A percentile compares a stretch with the other conserved stretches of the same genome.
Evolutionary conservation across 2,888 invertebrate species (phyloP).

Genomic region (Geophilus truncorum): DNA sequence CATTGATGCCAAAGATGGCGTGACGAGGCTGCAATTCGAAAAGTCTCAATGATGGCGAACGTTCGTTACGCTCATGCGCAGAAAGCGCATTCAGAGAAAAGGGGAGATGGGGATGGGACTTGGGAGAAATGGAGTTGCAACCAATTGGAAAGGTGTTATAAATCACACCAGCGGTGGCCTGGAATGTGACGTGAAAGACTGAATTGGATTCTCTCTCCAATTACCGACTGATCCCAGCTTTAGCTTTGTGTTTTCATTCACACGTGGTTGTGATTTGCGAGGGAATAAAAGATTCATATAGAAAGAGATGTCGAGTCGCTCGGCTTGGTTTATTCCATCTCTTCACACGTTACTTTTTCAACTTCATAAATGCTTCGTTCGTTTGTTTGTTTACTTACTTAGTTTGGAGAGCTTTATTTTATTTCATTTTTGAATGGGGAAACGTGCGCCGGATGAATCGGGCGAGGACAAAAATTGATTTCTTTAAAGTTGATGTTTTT

Average conservation of each 20-base stretch:
- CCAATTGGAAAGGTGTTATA: constrained; percentile 8
- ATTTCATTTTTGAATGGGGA: too few relatives aligned
- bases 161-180: background rate
- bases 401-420: too few relatives aligned
- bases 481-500: too few relatives aligned
- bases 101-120: background rate
- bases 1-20: background rate
- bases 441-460: too few relatives aligned
- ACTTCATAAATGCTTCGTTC: too few relatives aligned
- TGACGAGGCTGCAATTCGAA: background rate
- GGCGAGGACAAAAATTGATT: too few relatives aligned
- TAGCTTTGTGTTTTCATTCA: background rate
- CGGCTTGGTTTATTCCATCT: background rate
- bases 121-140: too few relatives aligned
- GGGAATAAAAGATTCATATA: background rate
- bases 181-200: background rate
- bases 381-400: too few relatives aligned
- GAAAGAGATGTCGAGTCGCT: background rate
- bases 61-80: background rate
- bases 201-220: background rate
- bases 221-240: background rate
- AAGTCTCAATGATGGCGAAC: background rate
- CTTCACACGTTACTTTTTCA: background rate
- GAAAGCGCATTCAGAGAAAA: background rate
- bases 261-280: background rate